Conservation (phyloP, 2,113 vertebrate genomes). For the Menura novaehollandiae region DNA sequence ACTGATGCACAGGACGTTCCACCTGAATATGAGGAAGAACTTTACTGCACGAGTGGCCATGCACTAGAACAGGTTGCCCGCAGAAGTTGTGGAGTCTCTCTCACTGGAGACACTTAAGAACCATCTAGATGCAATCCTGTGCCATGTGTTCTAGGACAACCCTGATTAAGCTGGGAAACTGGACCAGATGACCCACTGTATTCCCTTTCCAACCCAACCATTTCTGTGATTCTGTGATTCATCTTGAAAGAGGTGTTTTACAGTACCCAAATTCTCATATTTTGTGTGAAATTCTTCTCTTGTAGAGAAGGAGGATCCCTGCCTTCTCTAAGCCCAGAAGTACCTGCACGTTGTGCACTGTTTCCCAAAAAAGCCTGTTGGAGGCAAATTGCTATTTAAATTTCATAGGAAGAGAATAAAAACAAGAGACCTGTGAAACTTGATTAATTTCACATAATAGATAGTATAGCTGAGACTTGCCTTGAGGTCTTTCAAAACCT, state of each 20-base stretch:
- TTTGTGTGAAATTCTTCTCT: not conserved
- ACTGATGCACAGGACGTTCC: not conserved
- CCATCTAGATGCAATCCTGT: not conserved
- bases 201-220: not conserved
- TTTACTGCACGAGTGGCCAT: no score
- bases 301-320: not conserved
- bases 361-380: not conserved
- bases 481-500: not conserved
- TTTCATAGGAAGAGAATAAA: not conserved
- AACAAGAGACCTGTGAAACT: not conserved
- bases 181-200: not conserved
- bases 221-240: not conserved
- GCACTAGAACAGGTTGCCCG: not conserved
- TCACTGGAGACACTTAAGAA: not conserved
- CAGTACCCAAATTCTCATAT: fast-evolving
- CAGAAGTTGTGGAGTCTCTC: not conserved
- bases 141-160: no score
- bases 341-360: fast-evolving
- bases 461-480: not conserved
- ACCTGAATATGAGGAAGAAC: not conserved
- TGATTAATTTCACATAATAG: not conserved
- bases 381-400: not conserved
- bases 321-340: not conserved
- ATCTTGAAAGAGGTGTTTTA: not conserved
- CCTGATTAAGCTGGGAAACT: not conserved